Evolutionary conservation across 2,113 vertebrate species (phyloP), one percentile per base, ranked within the genome.

Genomic region (Trinectes maculatus): DNA sequence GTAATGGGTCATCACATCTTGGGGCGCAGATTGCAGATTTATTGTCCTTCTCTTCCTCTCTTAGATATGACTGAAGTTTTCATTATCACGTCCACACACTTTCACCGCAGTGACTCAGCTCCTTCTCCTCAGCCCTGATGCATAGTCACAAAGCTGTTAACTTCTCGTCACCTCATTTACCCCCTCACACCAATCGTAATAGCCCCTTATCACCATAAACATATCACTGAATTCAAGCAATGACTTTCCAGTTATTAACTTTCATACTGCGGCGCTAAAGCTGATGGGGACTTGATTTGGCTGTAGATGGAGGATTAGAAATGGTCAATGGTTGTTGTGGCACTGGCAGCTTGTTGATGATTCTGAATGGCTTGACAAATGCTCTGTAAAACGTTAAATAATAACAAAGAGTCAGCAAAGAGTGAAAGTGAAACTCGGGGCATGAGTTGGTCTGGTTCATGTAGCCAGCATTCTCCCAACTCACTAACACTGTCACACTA

Each of bases 1-100:
- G 66, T 84, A 87, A 88, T 88, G 83, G 79, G 82, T 89, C 85
- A 87, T 87, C 86, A 74, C 80, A 79, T 85, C 76, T 86, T 47
- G 37, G 69, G 75, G 69, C 83, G 52, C 71, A 84, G 84, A 86
- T 85, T 84, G 68, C 64, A 75, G 62, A 85, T 84, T 83, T 82
- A 81, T 83, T 82, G 79, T 81, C 71, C 53, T 55, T 59, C 53
- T 59, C 67, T 69, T 60, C 60, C 73, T 74, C 66, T 81, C 59
- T 82, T 49, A 55, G 74, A 86, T 72, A 68, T 84, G 76, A 82
- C 26, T 74, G 75, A 74, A 68, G 68, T 81, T 84, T 87, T 87
- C 71, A 85, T 85, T 84, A 87, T 85, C 71, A 62, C 71, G 79
- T 83, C 83, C 80, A 66, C 75, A 78, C 60, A 59, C 81, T 65